Conservation (phyloP, 2,888 invertebrate species). For the Epinotia brunnichana region DNA sequence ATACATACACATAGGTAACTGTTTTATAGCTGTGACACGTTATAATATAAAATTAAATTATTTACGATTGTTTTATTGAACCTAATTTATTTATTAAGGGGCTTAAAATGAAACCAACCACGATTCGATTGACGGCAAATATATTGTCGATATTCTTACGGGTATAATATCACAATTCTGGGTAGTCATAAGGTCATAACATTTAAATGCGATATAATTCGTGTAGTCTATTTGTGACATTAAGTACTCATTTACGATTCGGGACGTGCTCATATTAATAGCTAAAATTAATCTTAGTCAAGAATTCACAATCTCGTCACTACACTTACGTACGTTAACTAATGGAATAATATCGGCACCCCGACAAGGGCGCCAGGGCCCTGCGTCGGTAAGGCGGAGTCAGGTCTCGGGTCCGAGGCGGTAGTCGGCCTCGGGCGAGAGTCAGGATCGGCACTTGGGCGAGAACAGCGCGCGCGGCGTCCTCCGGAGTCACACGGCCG, state of each 20-base stretch:
- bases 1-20: slow-evolving; percentile 22
- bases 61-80: slow-evolving; percentile 29
- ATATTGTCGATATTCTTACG: slow-evolving; percentile 59
- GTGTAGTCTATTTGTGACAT: slow-evolving; percentile 45
- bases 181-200: slow-evolving; percentile 59
- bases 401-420: slow-evolving; percentile 16
- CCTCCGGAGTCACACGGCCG: slow-evolving; percentile 68
- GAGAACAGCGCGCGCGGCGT: neutral
- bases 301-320: slow-evolving; percentile 11
- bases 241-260: slow-evolving; percentile 35
- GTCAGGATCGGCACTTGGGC: neutral
- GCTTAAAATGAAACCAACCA: slow-evolving; percentile 18
- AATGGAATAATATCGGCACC: slow-evolving; percentile 25
- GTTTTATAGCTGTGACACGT: slow-evolving; percentile 35
- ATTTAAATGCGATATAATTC: slow-evolving; percentile 68
- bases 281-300: slow-evolving; percentile 14
- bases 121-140: slow-evolving; percentile 26
- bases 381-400: slow-evolving; percentile 7
- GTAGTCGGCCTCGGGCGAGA: slow-evolving; percentile 3
- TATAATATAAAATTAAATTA: slow-evolving; percentile 38
- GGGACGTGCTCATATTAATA: slow-evolving; percentile 23
- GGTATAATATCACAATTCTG: slow-evolving; percentile 69
- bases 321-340: slow-evolving; percentile 14
- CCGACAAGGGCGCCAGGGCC: neutral
- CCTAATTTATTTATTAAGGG: slow-evolving; percentile 7